These are phyloP conservation scores for Iguana delicatissima DNA, from an alignment of 2,797 vertebrate genomes.

Conservation along the genomic window DNA sequence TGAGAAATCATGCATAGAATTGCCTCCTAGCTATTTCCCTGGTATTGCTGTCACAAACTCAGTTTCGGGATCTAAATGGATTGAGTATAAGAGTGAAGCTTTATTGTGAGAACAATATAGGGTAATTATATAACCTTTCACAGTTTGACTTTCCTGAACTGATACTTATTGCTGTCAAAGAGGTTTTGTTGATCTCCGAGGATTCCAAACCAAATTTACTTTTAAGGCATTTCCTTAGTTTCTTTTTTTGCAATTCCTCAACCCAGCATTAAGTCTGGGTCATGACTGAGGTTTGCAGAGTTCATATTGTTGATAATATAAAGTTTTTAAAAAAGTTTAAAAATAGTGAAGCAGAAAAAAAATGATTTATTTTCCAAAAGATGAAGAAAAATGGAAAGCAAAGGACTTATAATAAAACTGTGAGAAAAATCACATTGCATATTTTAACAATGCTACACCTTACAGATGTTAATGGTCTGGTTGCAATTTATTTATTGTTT, in stretches of 20 bases:
- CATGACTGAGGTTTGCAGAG: conserved; percentile 35
- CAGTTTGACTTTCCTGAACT: conserved; percentile 6
- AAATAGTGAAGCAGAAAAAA: background rate
- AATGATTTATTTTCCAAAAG: background rate
- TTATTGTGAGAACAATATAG: conserved; percentile 28
- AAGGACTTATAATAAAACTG: conserved; percentile 17
- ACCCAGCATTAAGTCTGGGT: conserved; percentile 7
- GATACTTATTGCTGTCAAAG: conserved; percentile 8
- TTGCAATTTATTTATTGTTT: background rate
- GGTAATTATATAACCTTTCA: conserved; percentile 18
- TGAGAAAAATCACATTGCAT: background rate
- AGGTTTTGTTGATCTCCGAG: conserved; percentile 20
- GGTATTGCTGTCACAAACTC: background rate
- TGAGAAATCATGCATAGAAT: conserved; percentile 5
- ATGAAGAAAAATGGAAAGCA: background rate
- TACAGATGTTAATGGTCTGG: background rate
- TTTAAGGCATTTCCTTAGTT: background rate
- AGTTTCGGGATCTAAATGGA: background rate
- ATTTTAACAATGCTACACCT: background rate
- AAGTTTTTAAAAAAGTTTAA: background rate
- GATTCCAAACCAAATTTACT: conserved; percentile 10
- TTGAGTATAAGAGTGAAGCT: background rate
- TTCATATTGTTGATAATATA: background rate
- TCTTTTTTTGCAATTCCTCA: conserved; percentile 37
- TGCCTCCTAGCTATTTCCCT: background rate